Conservation (phyloP, 2,113 vertebrate species). For the Procavia capensis region DNA sequence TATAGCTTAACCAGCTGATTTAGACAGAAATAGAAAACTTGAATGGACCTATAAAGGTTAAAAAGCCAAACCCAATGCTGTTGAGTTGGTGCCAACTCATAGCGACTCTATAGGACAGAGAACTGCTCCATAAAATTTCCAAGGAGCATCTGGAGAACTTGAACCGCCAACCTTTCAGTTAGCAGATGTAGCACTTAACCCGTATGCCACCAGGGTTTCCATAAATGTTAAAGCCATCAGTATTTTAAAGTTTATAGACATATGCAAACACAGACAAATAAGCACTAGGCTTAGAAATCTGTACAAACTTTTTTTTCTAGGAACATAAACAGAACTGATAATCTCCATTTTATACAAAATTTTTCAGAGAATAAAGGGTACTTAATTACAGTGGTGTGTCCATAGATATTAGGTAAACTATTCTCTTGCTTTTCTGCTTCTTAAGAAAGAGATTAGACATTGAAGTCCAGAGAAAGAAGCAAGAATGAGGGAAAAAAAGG, state of each 20-base stretch:
- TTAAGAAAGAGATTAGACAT: neutral
- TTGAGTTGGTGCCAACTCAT: too few relatives aligned
- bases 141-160: too few relatives aligned
- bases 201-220: too few relatives aligned
- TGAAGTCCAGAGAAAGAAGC: neutral
- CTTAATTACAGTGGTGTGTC: neutral
- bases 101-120: too few relatives aligned
- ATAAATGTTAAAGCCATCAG: too few relatives aligned
- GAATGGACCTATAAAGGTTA: neutral
- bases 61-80: too few relatives aligned
- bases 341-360: constrained; percentile 20
- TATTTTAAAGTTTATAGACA: constrained; percentile 34
- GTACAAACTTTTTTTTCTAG: neutral
- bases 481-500: neutral
- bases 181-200: too few relatives aligned
- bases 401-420: neutral
- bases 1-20: constrained; percentile 29
- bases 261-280: neutral
- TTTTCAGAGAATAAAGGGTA: neutral
- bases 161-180: too few relatives aligned
- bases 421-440: neutral
- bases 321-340: neutral
- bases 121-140: too few relatives aligned
- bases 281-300: neutral
- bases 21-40: constrained; percentile 31